phyloP scores from a whole-genome alignment of 1,140 invertebrate genomes.

The Bombus affinis region DNA sequence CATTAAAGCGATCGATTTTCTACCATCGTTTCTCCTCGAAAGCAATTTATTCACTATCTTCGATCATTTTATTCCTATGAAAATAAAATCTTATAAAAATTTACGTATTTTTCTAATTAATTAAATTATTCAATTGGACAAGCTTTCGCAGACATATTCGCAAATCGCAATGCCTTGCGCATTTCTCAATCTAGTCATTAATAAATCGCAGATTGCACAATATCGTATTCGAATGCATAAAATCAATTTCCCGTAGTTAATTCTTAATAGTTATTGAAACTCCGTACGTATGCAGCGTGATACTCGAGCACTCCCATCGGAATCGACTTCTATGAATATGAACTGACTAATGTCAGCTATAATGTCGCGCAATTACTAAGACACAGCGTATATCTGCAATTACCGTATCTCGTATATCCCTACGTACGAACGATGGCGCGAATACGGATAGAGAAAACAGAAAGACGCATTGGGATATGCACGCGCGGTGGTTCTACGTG shows the following conservation, averaged over 20 bases:
- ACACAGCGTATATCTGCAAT: conserved; percentile 27
- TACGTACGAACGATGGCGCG: neutral
- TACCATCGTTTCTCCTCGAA: neutral
- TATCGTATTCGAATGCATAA: neutral
- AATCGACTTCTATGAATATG: neutral
- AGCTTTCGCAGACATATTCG: neutral
- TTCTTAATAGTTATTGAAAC: conserved; percentile 1
- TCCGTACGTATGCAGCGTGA: neutral
- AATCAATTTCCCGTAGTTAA: neutral
- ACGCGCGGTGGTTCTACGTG: neutral
- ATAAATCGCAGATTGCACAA: neutral
- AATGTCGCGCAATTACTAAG: conserved; percentile 29
- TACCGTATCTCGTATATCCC: neutral
- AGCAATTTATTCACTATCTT: neutral
- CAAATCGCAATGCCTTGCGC: neutral
- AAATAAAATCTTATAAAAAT: neutral
- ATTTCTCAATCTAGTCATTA: neutral
- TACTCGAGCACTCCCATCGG: neutral
- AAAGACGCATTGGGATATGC: neutral
- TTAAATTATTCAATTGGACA: neutral
- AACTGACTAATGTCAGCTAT: conserved; percentile 9
- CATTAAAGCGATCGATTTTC: conserved; percentile 64
- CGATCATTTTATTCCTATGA: no score
- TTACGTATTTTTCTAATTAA: neutral
- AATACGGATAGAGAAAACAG: neutral